A percentile compares a stretch with the other conserved stretches of the same genome.
Evolutionary conservation across 2,113 vertebrate species (phyloP).

Genomic region (Anthoscopus minutus): DNA sequence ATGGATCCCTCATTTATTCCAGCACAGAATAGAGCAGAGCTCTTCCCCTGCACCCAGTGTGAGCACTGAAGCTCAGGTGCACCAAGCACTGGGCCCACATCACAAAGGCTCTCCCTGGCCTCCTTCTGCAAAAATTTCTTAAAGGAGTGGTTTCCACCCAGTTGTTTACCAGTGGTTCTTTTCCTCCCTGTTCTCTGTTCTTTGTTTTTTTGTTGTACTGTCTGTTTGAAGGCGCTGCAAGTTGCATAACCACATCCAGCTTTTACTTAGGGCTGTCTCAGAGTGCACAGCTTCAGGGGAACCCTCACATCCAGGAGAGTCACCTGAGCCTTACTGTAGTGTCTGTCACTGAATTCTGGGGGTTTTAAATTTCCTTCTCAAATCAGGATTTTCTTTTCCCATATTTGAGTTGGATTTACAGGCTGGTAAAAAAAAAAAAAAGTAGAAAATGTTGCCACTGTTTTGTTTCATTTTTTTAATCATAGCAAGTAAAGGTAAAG

Average conservation of each 20-base stretch:
- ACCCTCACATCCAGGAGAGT: not conserved
- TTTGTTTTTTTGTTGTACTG: not conserved
- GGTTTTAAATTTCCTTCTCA: not conserved
- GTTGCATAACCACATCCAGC: not conserved
- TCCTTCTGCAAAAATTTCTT: too few relatives aligned
- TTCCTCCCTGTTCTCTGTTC: not conserved
- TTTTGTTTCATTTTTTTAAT: not conserved
- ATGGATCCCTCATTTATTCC: not conserved
- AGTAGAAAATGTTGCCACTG: not conserved
- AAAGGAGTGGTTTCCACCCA: not conserved
- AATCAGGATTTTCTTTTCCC: not conserved
- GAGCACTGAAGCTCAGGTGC: not conserved
- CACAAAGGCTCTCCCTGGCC: not conserved
- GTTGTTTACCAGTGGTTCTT: not conserved
- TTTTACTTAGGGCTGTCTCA: not conserved
- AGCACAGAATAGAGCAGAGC: not conserved
- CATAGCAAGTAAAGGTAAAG: not conserved
- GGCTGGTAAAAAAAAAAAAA: not conserved
- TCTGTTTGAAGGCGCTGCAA: not conserved
- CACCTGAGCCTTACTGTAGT: not conserved
- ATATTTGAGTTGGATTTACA: not conserved
- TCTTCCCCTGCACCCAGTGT: not conserved
- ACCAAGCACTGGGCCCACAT: not conserved
- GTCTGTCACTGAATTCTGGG: not conserved
- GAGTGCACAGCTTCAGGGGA: not conserved